Evolutionary conservation across 2,113 vertebrate species (phyloP), one percentile per base, ranked within the genome.

Genomic region (Phyllostomus discolor): DNA sequence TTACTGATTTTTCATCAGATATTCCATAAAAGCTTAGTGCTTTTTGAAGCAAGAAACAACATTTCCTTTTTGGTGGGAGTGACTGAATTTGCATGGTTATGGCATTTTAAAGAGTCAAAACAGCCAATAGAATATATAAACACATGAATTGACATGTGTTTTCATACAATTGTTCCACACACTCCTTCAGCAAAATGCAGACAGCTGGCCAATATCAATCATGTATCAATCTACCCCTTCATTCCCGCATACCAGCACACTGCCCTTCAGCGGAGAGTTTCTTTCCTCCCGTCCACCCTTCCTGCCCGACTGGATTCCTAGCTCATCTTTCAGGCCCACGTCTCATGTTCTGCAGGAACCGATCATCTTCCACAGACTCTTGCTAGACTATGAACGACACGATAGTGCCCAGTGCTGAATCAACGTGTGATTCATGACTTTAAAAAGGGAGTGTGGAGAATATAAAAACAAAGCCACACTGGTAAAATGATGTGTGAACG

Each of bases 61-160:
- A 54, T 78, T 78, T 69, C 22, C 3, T 57, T 72, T 93, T 75
- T 79, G 69, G 69, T 80, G 48, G 7, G 14, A 62, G n/a, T 50
- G 24, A 43, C 70, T 86, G 46, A 64, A 67, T 93, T 85, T 87
- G 26, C 46, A 67, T 41, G 46, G 80, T 75, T 69, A 75, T 11
- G 12, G 46, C 26, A 78, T 19, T 69, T 90, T 81, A 41, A 57
- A 82, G 94, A 97, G 38, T 94, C 14, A 85, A 69, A 84, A 41
- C n/a, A 94, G 24, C 28, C 5, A 35, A 66, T 10, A 78, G 62
- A 91, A 87, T 69, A 79, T 78, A 82, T 79, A 66, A 79, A 89
- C 79, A 86, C 50, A 87, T 26, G 10, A 41, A 72, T 46, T 46
- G 16, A 50, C 24, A 78, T 38, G 38, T 24, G 17, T 54, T 96